Evolutionary conservation across 2,888 invertebrate species (phyloP).

Genomic region (Stomorhina lunata): DNA sequence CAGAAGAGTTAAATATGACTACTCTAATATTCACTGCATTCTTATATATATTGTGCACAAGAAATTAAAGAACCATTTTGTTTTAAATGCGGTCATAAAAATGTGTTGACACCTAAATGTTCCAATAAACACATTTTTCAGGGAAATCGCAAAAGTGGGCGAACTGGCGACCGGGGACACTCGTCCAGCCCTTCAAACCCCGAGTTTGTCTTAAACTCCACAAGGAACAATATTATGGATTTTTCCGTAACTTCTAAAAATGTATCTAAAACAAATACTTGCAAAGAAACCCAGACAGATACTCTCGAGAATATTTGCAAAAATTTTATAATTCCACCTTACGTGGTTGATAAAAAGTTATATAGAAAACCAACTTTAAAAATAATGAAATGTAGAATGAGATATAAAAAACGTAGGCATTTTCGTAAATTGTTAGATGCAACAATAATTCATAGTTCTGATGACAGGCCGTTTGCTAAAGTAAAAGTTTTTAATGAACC

Average conservation of each 20-base stretch:
- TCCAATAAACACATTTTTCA: slow-evolving; percentile 2
- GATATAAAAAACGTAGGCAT: not conserved
- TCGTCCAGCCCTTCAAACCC: slow-evolving; percentile 18
- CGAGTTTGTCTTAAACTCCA: slow-evolving; percentile 4
- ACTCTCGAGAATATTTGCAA: too few relatives aligned
- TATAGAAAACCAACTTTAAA: not conserved
- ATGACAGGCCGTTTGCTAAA: slow-evolving; percentile 21
- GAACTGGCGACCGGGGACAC: too few relatives aligned
- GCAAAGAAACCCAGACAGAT: too few relatives aligned
- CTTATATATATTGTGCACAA: slow-evolving; percentile 13
- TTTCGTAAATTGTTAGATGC: slow-evolving; percentile 5
- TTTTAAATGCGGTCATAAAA: not conserved
- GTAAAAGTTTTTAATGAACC: not conserved
- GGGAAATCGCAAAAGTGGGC: slow-evolving; percentile 38
- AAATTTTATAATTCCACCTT: too few relatives aligned
- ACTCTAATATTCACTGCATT: slow-evolving; percentile 29
- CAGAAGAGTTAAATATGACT: not conserved
- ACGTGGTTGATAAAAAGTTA: too few relatives aligned
- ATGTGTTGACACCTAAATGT: slow-evolving; percentile 9
- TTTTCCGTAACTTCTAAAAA: not conserved
- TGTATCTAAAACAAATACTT: too few relatives aligned
- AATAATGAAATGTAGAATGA: not conserved
- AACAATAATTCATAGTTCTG: not conserved
- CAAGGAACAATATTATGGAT: not conserved
- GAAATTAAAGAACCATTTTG: slow-evolving; percentile 6